Evolutionary conservation across 2,888 invertebrate species (phyloP).

Genomic region (Latheticus oryzae): DNA sequence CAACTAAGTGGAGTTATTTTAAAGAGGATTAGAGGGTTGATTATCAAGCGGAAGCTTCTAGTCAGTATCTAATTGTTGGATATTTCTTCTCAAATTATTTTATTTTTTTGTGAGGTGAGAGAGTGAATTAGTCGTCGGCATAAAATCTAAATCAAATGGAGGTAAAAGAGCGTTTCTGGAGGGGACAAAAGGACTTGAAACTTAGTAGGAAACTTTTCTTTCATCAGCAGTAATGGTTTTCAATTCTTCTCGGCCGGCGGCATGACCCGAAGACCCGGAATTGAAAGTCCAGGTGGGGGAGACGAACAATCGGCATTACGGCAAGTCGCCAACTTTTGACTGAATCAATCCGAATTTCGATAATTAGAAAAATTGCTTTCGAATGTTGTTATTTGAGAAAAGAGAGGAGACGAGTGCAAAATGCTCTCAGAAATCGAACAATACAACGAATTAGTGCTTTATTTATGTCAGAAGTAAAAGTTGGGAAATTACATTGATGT

Average conservation of each 20-base stretch:
- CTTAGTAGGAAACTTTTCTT: conserved; percentile 65
- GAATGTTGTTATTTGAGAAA: too few species aligned
- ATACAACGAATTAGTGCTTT: conserved; percentile 31
- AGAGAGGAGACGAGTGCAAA: too few species aligned
- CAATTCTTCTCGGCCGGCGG: conserved; percentile 47
- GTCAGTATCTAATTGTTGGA: conserved; percentile 14
- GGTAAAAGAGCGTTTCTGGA: conserved; percentile 59
- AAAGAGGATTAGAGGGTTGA: conserved; percentile 31
- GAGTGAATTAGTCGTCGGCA: conserved; percentile 54
- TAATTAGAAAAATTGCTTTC: too few species aligned
- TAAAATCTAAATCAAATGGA: conserved; percentile 63
- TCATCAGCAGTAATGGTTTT: conserved; percentile 64
- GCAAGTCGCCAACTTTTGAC: too few species aligned
- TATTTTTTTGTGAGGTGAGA: conserved; percentile 47
- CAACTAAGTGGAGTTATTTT: conserved; percentile 28
- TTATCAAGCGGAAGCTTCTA: conserved; percentile 21
- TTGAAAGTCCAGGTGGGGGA: conserved; percentile 46
- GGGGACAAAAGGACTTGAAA: conserved; percentile 64
- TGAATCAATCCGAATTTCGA: too few species aligned
- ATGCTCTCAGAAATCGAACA: conserved; percentile 17
- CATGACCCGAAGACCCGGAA: conserved; percentile 45
- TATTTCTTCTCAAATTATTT: too few species aligned
- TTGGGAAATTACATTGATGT: conserved; percentile 34
- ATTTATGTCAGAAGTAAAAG: conserved; percentile 33
- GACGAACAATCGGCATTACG: conserved; percentile 43